Percentiles rank a stretch among this genome's conserved stretches.
Evolutionary conservation across 2,113 vertebrate genomes (phyloP).

Genomic region (Engraulis encrasicolus): DNA sequence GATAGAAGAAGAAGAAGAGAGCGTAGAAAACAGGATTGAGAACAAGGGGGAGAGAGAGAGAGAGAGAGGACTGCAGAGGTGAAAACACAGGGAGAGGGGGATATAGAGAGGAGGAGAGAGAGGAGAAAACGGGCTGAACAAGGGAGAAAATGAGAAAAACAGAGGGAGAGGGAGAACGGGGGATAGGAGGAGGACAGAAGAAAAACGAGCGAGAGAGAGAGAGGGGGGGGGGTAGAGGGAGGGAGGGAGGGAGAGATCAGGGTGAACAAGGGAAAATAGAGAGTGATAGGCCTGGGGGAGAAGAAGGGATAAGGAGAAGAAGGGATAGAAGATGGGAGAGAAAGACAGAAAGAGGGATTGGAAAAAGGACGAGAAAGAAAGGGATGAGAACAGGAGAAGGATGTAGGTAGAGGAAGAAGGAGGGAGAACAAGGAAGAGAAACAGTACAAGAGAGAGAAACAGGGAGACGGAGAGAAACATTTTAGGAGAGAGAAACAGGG

Average conservation of each 20-base stretch:
- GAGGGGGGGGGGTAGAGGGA: background rate
- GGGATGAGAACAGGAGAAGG: too few species aligned
- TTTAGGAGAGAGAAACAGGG: too few species aligned
- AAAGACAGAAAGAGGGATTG: conserved; percentile 47
- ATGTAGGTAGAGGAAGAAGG: too few species aligned
- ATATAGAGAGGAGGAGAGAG: too few species aligned
- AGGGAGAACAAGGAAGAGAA: too few species aligned
- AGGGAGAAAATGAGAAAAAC: background rate
- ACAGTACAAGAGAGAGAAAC: too few species aligned
- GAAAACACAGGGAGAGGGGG: too few species aligned
- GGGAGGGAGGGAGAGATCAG: background rate
- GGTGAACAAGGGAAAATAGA: too few species aligned
- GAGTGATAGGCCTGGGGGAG: too few species aligned
- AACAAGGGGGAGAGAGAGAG: background rate
- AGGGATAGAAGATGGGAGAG: too few species aligned
- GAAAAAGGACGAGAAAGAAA: conserved; percentile 3
- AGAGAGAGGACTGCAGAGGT: too few species aligned
- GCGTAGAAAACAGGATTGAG: background rate
- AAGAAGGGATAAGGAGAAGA: too few species aligned
- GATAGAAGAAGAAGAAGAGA: background rate
- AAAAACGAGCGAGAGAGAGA: background rate
- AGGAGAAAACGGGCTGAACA: conserved; percentile 46
- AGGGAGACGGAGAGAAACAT: background rate
- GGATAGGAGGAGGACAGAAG: background rate
- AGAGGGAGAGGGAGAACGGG: background rate